Evolutionary conservation across 37 sponge, comb jelly and placozoan species (phyloP), one percentile per base, ranked within the genome.

Genomic region (Ephydatia muelleri): DNA sequence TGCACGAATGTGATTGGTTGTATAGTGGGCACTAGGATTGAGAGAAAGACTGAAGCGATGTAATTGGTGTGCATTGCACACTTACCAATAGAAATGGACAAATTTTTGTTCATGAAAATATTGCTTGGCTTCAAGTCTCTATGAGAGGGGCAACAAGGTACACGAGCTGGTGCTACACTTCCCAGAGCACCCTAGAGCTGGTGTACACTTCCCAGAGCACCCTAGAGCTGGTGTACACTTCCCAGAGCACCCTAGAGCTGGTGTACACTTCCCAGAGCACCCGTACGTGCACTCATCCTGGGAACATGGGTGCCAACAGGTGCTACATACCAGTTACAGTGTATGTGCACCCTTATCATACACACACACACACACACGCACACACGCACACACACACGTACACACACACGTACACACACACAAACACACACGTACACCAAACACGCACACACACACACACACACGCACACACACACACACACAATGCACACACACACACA

Each of bases 361-460:
- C 47, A 43, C 8, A 43, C 47, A 43, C 47, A 43, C 47, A 69
- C 12, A 9, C 30, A 69, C 6, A n/a, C n/a, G n/a, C n/a, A n/a
- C n/a, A n/a, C 12, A 9, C 12, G 9, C 70, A 69, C 70, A 69
- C 12, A 69, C 70, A 69, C 70, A 69, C 70, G 9, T 30, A 69
- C 70, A 69, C 70, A 69, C 70, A 69, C 70, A 69, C 47, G 8
- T 11, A 69, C 70, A 69, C 12, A 9, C 70, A 69, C 70, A 69
- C 70, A 69, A 4, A 69, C 70, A 69, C 70, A 69, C 76, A 32
- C 76, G 9, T 9, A 9, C 76, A 75, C n/a, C n/a, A n/a, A n/a
- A n/a, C 76, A 5, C 37, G 6, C 47, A 43, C 47, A 43, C 47
- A 43, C 47, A 43, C 47, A 8, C 47, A 43, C 47, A 43, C 8